Evolutionary conservation across 2,888 invertebrate genomes (phyloP), one percentile per base, ranked within the genome.

Genomic region (Eupithecia dodoneata): DNA sequence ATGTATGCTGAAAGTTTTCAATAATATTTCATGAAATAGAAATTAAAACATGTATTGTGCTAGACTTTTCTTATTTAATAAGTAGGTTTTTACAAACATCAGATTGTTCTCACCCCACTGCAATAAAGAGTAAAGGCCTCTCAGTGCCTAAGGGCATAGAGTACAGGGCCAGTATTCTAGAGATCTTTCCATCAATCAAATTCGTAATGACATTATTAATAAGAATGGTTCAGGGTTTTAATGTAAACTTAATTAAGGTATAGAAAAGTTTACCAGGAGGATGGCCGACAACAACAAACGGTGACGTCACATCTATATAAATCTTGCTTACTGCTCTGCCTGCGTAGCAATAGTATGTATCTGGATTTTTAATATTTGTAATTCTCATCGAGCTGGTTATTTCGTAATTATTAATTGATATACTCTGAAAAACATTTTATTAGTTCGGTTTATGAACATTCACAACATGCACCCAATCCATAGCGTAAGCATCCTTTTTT

Each of bases 241-340:
- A 59, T 18, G 10, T 59, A 18, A 59, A 63, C 30, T 4, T 12
- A 10, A 4, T 30, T 59, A 15, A 15, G 15, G n/a, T 2, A 2
- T 15, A n/a, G 59, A 18, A 59, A 47, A 47, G 2, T 9, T 63
- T 80, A 82, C 82, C 78, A 52, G 66, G 42, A 42, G 80, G 73
- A 45, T 78, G 72, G 6, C 15, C 70, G 18, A 41, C 4, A 65
- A 80, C 67, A 47, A 55, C 47, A 63, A 81, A 75, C 7, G 77
- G 78, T 66, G 81, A 72, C 3, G 10, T 10, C 52, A 76, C 78
- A 5, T 45, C 59, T 49, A 78, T 12, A 10, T 78, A 13, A 0
- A 78, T 75, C 15, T 42, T 63, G 66, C 74, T 63, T 5, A n/a
- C 41, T 47, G 18, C 30, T 10, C 12, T 67, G 2, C 80, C 81